These are phyloP conservation scores for Colinus virginianus DNA, from an alignment of 2,113 vertebrate species.

Conservation along the genomic window DNA sequence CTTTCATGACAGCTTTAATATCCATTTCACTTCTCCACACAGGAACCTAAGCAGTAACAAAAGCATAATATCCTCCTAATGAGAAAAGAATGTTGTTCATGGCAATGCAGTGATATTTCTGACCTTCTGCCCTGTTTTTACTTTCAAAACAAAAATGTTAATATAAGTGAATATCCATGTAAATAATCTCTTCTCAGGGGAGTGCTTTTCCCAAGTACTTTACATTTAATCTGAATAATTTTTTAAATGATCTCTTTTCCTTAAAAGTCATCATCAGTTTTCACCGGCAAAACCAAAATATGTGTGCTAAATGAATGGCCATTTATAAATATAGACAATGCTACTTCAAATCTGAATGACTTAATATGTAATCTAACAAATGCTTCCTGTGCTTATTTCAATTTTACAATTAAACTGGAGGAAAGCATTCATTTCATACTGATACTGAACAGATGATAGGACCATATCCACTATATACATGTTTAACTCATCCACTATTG, in stretches of 20 bases:
- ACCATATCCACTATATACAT: background rate
- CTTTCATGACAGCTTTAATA: background rate
- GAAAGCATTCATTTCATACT: conserved; percentile 57
- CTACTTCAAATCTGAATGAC: conserved; percentile 54
- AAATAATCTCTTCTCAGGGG: background rate
- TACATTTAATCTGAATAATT: background rate
- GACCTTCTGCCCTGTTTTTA: background rate
- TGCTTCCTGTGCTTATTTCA: conserved; percentile 46
- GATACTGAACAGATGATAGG: conserved; percentile 5
- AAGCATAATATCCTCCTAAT: background rate
- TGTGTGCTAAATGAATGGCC: conserved; percentile 35
- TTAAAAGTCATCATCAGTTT: background rate
- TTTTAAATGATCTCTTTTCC: background rate
- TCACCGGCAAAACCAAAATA: conserved; percentile 37
- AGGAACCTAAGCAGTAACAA: background rate
- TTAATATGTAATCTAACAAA: conserved; percentile 31
- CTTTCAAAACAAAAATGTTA: background rate
- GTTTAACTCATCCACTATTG: conserved; percentile 49
- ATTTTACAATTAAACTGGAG: conserved; percentile 62
- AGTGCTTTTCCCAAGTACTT: background rate
- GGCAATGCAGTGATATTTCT: background rate
- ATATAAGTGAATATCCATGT: background rate
- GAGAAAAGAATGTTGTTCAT: background rate
- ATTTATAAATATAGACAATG: conserved; percentile 20
- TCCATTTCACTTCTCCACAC: background rate